These are phyloP conservation scores for Ictalurus furcatus DNA, from an alignment of 2,113 vertebrate genomes.

Conservation along the genomic window DNA sequence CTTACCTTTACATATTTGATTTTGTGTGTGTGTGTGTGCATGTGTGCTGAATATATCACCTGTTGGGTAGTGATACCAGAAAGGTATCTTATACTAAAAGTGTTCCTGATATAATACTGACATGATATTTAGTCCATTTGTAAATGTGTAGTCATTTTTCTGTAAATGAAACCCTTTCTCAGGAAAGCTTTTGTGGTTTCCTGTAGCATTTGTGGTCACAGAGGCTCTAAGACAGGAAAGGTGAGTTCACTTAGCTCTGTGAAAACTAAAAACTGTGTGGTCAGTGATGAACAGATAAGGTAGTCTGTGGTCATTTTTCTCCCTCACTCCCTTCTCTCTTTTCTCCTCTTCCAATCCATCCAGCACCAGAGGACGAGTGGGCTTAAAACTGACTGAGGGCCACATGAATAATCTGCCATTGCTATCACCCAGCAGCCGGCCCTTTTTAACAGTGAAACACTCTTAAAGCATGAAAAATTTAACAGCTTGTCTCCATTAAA, in stretches of 20 bases:
- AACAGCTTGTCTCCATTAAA: conserved; percentile 64
- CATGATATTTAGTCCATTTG: background rate
- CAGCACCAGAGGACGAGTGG: conserved; percentile 25
- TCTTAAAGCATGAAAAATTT: conserved; percentile 68
- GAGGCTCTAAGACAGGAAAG: conserved; percentile 15
- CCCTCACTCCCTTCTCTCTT: background rate
- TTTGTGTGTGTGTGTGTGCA: background rate
- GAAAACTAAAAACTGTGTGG: conserved; percentile 29
- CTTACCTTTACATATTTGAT: conserved; percentile 22
- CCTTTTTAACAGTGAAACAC: conserved; percentile 67
- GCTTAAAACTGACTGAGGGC: conserved; percentile 46
- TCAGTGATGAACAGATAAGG: conserved; percentile 18
- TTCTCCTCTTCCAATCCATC: conserved; percentile 16
- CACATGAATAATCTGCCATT: conserved; percentile 56
- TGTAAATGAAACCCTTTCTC: background rate
- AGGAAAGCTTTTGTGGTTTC: background rate
- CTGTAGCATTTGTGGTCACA: conserved; percentile 29
- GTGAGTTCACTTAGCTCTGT: conserved; percentile 27
- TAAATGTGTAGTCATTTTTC: background rate
- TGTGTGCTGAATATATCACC: background rate
- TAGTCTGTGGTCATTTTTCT: conserved; percentile 30
- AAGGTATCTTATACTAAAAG: no score
- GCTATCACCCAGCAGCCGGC: conserved; percentile 49
- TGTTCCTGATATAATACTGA: background rate
- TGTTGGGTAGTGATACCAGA: background rate